A percentile compares a stretch with the other conserved stretches of the same genome.
Evolutionary conservation across 37 sponge, comb jelly and placozoan genomes (phyloP).

Genomic region (Amphimedon queenslandica): DNA sequence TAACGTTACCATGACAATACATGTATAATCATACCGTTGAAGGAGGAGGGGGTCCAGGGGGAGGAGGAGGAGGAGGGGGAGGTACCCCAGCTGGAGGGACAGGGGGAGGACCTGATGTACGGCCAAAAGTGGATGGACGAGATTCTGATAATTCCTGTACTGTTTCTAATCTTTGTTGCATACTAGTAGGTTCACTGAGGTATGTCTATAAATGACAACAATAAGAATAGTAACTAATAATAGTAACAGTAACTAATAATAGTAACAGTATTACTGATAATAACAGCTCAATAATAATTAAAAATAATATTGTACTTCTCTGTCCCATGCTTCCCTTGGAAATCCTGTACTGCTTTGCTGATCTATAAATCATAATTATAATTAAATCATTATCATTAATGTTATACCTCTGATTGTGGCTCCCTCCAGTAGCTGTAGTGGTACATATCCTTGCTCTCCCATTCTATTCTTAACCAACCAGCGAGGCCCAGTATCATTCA

Average conservation of each 20-base stretch:
- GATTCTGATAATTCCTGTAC: not conserved
- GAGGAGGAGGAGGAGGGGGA: constrained; percentile 7
- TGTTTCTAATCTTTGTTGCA: no score
- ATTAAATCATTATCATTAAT: no score
- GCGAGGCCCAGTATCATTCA: constrained; percentile 45
- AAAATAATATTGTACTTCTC: no score
- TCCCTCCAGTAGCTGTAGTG: constrained; percentile 17
- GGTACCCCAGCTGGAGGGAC: constrained; percentile 12
- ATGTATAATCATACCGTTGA: not conserved
- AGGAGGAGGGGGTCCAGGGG: not conserved
- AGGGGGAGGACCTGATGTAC: not conserved
- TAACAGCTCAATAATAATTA: no score
- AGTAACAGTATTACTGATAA: no score
- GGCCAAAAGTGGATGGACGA: not conserved
- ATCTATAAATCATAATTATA: no score
- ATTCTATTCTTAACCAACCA: constrained; percentile 47
- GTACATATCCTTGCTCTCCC: constrained; percentile 39
- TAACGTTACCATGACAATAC: not conserved
- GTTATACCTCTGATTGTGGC: constrained; percentile 8
- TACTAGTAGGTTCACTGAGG: no score
- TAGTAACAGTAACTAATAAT: no score
- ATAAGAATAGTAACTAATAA: no score
- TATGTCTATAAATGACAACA: not conserved
- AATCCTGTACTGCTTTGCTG: no score
- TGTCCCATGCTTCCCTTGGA: no score